Conservation (phyloP, 2,797 vertebrate species). For the Hemitrygon akajei region DNA sequence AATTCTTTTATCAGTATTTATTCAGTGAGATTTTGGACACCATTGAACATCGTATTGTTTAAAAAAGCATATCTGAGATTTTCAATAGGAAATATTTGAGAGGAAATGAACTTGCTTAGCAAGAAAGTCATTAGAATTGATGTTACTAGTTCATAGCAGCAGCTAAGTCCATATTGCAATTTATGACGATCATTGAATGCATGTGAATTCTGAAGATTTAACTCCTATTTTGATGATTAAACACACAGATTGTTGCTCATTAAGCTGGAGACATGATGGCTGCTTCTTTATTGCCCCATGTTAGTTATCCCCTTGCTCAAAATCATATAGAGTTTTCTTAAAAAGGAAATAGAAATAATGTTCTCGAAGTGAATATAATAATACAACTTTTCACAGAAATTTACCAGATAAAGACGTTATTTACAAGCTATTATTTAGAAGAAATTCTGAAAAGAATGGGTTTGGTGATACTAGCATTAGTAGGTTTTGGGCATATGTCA, state of each 20-base stretch:
- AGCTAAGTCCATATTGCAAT: background rate
- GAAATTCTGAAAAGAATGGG: background rate
- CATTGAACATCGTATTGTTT: background rate
- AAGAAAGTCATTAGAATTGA: background rate
- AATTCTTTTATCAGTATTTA: background rate
- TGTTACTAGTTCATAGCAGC: background rate
- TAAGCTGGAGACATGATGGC: no score
- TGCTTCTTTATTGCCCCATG: no score
- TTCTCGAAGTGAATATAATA: no score
- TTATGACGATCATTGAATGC: background rate
- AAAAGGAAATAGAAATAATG: no score
- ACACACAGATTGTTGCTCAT: no score
- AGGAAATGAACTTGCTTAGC: background rate
- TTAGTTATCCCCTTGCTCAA: no score
- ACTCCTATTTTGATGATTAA: no score
- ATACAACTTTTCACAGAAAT: background rate
- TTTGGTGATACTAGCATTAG: background rate
- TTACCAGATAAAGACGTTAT: background rate
- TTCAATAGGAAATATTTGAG: background rate
- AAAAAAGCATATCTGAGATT: background rate
- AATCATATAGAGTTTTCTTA: no score
- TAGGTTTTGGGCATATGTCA: no score
- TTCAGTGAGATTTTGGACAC: background rate
- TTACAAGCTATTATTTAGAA: background rate
- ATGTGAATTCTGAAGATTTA: no score